Evolutionary conservation across 2,797 vertebrate species (phyloP).

Genomic region (Aplochiton taeniatus): DNA sequence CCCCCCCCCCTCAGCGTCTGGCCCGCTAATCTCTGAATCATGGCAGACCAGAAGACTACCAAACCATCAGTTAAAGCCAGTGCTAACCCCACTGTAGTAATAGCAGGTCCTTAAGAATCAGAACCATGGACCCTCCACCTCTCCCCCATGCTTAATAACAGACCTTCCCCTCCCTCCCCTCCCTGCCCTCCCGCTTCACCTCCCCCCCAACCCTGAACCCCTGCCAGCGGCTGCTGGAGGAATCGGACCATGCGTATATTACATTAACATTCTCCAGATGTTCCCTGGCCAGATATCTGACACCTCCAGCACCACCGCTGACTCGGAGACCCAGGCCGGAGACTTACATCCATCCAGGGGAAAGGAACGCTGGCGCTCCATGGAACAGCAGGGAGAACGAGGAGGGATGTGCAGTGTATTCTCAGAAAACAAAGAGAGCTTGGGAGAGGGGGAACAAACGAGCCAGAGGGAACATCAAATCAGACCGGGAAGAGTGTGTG

Average conservation of each 20-base stretch:
- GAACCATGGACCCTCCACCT: no score
- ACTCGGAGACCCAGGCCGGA: slow-evolving; percentile 33
- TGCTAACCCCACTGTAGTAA: slow-evolving; percentile 23
- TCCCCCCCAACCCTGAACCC: slow-evolving; percentile 41
- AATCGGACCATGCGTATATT: slow-evolving; percentile 64
- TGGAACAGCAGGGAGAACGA: slow-evolving; percentile 2
- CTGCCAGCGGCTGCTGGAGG: slow-evolving; percentile 50
- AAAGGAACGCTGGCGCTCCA: slow-evolving; percentile 32
- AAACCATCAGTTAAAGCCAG: slow-evolving; percentile 10
- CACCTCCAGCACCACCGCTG: slow-evolving; percentile 49
- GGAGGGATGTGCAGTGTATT: slow-evolving; percentile 20
- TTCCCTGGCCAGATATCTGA: slow-evolving; percentile 57
- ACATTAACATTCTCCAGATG: slow-evolving; percentile 72
- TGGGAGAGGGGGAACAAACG: slow-evolving; percentile 41
- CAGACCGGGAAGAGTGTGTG: slow-evolving; percentile 2
- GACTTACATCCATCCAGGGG: slow-evolving; percentile 18
- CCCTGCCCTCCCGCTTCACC: slow-evolving; percentile 19
- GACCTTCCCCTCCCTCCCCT: slow-evolving; percentile 12
- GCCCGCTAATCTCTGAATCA: slow-evolving; percentile 24
- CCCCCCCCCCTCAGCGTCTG: slow-evolving; percentile 49
- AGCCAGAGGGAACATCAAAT: background rate
- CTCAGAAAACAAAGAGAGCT: slow-evolving; percentile 54
- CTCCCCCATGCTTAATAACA: background rate
- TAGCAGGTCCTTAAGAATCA: slow-evolving; percentile 18
- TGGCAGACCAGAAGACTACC: slow-evolving; percentile 20